phyloP scores from a whole-genome alignment of 1,140 invertebrate species.

The Riptortus pedestris region DNA sequence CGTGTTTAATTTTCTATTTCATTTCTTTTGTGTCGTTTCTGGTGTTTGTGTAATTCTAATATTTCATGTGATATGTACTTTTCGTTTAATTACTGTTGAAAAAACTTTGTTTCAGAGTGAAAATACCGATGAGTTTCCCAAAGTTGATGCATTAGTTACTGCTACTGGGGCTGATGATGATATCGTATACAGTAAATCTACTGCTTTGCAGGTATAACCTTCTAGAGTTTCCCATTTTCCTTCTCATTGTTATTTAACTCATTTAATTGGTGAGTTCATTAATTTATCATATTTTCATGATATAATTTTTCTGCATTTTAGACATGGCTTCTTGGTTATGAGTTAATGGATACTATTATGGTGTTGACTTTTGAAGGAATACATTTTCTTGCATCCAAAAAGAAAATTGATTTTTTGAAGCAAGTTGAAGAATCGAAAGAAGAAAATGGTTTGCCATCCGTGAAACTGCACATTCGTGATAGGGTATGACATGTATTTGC shows the following conservation, averaged over 20 bases:
- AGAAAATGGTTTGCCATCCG: constrained; percentile 68
- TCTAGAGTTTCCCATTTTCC: not conserved
- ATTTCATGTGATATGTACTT: no score
- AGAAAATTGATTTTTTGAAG: constrained; percentile 94
- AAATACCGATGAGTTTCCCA: constrained; percentile 61
- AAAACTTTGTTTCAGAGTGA: constrained; percentile 39
- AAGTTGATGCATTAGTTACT: constrained; percentile 77
- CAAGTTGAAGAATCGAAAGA: constrained; percentile 81
- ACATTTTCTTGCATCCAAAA: constrained; percentile 88
- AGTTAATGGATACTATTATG: constrained; percentile 90
- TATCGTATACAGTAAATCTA: constrained; percentile 90
- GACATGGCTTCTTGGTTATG: constrained; percentile 96
- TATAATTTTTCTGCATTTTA: no score
- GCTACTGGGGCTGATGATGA: constrained; percentile 89
- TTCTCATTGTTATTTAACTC: not conserved
- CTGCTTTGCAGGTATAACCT: constrained; percentile 67
- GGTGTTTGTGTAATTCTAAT: no score
- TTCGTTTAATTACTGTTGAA: no score
- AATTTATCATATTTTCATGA: no score
- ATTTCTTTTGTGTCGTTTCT: no score
- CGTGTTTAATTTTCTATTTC: no score
- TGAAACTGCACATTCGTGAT: constrained; percentile 82
- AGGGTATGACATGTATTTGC: constrained; percentile 56
- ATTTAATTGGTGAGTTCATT: not conserved
- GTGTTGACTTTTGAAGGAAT: constrained; percentile 76